Evolutionary conservation across 2,113 vertebrate genomes (phyloP).

Genomic region (Otocyon megalotis): DNA sequence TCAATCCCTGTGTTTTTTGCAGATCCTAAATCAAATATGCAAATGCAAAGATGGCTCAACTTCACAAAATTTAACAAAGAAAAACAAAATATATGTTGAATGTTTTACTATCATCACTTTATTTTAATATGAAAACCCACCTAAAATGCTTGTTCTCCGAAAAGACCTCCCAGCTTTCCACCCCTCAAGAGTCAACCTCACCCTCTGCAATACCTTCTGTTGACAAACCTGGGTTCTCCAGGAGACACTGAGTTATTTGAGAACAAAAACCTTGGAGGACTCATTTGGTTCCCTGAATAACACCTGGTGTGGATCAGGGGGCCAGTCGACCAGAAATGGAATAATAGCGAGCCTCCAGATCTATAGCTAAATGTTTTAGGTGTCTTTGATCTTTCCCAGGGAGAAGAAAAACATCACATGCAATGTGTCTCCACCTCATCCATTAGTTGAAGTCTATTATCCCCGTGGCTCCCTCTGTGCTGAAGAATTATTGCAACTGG

Average conservation of each 20-base stretch:
- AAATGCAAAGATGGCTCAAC: not conserved
- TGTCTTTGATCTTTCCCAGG: not conserved
- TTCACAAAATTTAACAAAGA: not conserved
- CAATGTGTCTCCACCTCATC: not conserved
- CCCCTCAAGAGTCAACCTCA: not conserved
- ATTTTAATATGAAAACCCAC: not conserved
- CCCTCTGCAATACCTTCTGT: not conserved
- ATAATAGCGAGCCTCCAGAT: not conserved
- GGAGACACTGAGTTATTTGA: no score
- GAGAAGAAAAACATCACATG: not conserved
- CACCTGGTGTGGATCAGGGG: no score
- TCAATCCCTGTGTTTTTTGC: not conserved
- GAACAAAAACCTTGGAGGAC: not conserved
- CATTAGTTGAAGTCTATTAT: no score
- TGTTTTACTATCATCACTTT: not conserved
- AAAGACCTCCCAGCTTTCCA: not conserved
- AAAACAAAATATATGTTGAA: not conserved
- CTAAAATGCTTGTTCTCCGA: not conserved
- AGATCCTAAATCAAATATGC: not conserved
- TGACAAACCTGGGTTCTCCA: not conserved
- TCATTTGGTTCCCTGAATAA: no score
- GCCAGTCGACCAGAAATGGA: not conserved
- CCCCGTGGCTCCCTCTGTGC: not conserved
- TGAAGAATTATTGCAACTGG: not conserved
- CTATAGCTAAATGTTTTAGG: not conserved